Conservation (phyloP, 1,140 invertebrate species). For the Hydropsyche tenuis region DNA sequence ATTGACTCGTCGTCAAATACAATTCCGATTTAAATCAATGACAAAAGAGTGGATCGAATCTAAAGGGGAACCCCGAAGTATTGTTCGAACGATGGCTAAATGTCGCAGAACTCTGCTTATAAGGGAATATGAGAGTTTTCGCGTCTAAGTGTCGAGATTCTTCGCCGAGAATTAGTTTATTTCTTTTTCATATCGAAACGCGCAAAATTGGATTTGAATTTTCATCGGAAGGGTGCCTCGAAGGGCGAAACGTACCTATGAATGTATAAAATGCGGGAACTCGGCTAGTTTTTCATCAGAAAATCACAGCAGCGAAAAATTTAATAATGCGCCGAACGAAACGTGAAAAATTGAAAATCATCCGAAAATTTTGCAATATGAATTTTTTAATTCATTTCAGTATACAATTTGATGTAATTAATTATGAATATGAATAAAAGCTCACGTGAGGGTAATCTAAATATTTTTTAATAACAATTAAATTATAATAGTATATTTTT, state of each 20-base stretch:
- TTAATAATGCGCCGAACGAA: not conserved
- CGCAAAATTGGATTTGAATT: conserved; percentile 35
- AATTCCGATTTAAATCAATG: conserved; percentile 62
- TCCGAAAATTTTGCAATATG: no score
- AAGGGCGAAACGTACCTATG: not conserved
- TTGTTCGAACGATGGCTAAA: not conserved
- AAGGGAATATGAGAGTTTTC: not conserved
- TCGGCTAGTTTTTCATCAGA: not conserved
- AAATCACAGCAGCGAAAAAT: conserved; percentile 11
- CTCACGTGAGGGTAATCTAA: no score
- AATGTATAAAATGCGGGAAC: not conserved
- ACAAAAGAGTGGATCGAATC: conserved; percentile 56
- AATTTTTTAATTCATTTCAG: no score
- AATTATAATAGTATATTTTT: no score
- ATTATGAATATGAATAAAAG: no score
- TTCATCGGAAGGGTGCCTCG: not conserved
- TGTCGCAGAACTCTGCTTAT: conserved; percentile 3
- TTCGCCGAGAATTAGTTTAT: conserved; percentile 39
- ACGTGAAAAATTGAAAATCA: not conserved
- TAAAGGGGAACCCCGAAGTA: not conserved
- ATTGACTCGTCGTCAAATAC: conserved; percentile 64
- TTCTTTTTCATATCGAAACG: conserved; percentile 35
- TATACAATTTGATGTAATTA: no score
- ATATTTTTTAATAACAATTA: no score
- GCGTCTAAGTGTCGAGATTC: no score